phyloP scores from a whole-genome alignment of 2,797 vertebrate genomes.

The Choloepus didactylus region DNA sequence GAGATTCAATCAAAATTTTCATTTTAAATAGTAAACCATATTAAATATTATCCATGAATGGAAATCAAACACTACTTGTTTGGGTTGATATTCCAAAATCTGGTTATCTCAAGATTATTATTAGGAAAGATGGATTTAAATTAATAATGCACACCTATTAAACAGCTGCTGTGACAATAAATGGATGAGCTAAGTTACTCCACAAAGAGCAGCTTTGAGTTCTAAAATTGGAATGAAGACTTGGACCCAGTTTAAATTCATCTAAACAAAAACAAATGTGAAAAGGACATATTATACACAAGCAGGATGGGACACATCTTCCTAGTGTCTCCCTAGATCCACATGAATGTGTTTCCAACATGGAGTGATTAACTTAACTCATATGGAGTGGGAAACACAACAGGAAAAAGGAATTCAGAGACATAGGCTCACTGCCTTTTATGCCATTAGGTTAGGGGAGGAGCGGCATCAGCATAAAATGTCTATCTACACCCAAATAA shows the following conservation, averaged over 20 bases:
- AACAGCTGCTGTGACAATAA: neutral
- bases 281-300: neutral
- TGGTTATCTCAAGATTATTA: neutral
- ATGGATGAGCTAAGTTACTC: neutral
- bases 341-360: neutral
- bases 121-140: neutral
- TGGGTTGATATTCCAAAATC: neutral
- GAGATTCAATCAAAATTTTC: neutral
- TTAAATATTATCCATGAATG: neutral
- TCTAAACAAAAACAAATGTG: neutral
- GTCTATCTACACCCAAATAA: too few species aligned
- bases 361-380: neutral
- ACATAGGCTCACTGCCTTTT: neutral
- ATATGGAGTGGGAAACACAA: too few species aligned
- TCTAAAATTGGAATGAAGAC: neutral
- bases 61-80: neutral
- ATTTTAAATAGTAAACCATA: neutral
- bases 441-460: neutral
- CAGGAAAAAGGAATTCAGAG: neutral
- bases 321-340: neutral
- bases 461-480: neutral
- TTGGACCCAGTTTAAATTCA: neutral
- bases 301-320: neutral
- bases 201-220: neutral
- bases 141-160: neutral